These are phyloP conservation scores for Drosophila arawakana DNA, from an alignment of 1,140 invertebrate species.

Conservation along the genomic window DNA sequence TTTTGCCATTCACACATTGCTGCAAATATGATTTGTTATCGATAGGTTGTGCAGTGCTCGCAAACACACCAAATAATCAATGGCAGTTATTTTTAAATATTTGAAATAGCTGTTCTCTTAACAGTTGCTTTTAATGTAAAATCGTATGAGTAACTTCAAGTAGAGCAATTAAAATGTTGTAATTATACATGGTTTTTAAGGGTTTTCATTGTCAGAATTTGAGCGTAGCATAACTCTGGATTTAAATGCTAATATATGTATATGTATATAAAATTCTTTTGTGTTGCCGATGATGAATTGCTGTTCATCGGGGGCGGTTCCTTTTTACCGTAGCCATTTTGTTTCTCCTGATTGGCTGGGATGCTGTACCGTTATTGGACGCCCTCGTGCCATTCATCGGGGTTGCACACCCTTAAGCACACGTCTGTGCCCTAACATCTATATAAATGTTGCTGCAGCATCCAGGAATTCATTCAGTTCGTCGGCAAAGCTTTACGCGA, in stretches of 20 bases:
- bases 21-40: background rate
- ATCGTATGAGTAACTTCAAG: too few species aligned
- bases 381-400: background rate
- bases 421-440: background rate
- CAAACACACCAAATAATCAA: background rate
- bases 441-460: constrained; percentile 71
- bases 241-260: background rate
- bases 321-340: constrained; percentile 60
- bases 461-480: constrained; percentile 52
- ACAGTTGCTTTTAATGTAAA: too few species aligned
- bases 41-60: background rate
- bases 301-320: constrained; percentile 9
- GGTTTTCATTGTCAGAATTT: too few species aligned
- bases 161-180: too few species aligned
- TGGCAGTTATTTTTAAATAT: background rate
- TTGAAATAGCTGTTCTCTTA: background rate
- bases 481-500: constrained; percentile 40
- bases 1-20: constrained; percentile 11
- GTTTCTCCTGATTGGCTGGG: constrained; percentile 25
- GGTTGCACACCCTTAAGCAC: background rate
- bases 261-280: background rate
- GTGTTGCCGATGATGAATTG: background rate
- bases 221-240: background rate
- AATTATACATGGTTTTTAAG: too few species aligned
- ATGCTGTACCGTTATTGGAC: constrained; percentile 52